Evolutionary conservation across 2,113 vertebrate genomes (phyloP).

Genomic region (Petroica traversi): DNA sequence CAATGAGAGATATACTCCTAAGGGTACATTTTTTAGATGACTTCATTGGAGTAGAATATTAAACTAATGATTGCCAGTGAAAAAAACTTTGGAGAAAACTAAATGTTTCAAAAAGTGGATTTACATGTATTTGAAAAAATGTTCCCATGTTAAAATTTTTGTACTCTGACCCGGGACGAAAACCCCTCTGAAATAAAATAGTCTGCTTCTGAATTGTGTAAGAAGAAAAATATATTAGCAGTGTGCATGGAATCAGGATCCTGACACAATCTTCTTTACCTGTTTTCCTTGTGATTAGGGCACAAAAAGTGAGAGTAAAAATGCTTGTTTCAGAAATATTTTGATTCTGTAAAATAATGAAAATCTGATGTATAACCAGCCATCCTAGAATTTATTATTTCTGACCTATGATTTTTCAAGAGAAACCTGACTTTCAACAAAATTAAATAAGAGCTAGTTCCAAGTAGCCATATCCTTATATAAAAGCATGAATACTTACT

Average conservation of each 20-base stretch:
- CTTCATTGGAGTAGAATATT: neutral
- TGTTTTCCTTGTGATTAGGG: neutral
- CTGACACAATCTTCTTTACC: neutral
- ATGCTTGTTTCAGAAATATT: accelerated
- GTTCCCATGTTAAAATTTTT: neutral
- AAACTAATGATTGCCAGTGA: neutral
- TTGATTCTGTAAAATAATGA: neutral
- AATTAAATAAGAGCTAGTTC: neutral
- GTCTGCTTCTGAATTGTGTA: neutral
- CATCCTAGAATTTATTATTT: neutral
- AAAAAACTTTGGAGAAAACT: neutral
- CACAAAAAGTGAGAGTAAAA: neutral
- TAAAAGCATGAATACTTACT: neutral
- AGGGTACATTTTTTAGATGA: neutral
- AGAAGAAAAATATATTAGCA: neutral
- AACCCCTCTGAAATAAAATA: neutral
- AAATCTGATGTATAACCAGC: neutral
- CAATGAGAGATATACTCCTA: neutral
- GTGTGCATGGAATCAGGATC: neutral
- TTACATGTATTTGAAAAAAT: neutral
- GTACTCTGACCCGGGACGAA: neutral
- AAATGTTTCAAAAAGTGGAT: neutral
- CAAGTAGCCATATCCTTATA: neutral
- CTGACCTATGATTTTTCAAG: neutral
- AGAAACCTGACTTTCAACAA: neutral